A percentile compares a stretch with the other conserved stretches of the same genome.
These are phyloP conservation scores for Drosophila repletoides DNA, from an alignment of 1,140 invertebrate genomes.

Conservation along the genomic window DNA sequence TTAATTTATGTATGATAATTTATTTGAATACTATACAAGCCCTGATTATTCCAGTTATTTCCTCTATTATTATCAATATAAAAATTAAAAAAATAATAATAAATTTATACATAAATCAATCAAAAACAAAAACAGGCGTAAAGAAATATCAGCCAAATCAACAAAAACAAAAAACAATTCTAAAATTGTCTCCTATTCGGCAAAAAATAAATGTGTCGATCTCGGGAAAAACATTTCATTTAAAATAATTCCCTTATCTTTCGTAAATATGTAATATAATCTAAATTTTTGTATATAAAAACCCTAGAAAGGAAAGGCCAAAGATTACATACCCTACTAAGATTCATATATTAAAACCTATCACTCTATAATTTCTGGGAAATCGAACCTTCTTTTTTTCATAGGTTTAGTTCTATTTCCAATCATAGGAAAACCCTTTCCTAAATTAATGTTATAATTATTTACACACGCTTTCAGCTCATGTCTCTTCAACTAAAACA, in stretches of 20 bases:
- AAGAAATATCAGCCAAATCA: constrained; percentile 16
- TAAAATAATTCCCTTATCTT: constrained; percentile 15
- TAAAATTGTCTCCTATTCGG: constrained; percentile 1
- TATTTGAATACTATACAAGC: neutral
- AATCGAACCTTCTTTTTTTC: too few species aligned
- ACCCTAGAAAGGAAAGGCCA: neutral
- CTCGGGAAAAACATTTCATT: neutral
- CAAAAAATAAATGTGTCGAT: neutral
- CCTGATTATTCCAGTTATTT: neutral
- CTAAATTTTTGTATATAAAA: neutral
- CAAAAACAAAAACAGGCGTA: neutral
- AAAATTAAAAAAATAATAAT: neutral
- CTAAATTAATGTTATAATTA: too few species aligned
- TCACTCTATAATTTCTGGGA: too few species aligned
- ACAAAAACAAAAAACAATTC: constrained; percentile 10
- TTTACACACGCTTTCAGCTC: too few species aligned
- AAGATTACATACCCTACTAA: too few species aligned
- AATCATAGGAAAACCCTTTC: too few species aligned
- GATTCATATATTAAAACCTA: too few species aligned
- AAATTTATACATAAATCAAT: neutral
- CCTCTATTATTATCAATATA: neutral
- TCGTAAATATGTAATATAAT: neutral
- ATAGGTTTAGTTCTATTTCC: too few species aligned
- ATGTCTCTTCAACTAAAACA: too few species aligned
- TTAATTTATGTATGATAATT: neutral